Evolutionary conservation across 2,113 vertebrate species (phyloP).

Genomic region (Ursus arctos): DNA sequence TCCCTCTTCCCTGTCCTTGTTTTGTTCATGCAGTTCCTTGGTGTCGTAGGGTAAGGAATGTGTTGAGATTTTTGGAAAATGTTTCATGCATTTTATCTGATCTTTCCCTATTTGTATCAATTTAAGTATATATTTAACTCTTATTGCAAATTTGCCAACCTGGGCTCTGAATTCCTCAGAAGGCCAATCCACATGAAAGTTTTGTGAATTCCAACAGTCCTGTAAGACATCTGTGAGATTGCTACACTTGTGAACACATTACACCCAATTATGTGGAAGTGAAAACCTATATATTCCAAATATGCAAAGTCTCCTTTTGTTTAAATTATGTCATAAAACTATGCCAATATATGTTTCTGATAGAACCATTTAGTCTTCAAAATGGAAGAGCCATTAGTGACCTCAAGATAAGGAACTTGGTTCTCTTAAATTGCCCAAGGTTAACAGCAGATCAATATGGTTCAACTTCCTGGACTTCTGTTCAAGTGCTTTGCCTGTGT

Average conservation of each 20-base stretch:
- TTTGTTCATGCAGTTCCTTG: slow-evolving; percentile 58
- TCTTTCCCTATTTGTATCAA: background rate
- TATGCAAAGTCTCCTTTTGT: background rate
- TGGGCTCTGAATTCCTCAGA: background rate
- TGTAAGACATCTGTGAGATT: background rate
- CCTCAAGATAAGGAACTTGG: background rate
- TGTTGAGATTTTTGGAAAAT: background rate
- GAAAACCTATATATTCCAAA: background rate
- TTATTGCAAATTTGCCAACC: background rate
- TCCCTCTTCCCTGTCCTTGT: background rate
- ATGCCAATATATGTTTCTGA: background rate
- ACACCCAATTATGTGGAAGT: background rate
- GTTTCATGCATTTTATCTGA: background rate
- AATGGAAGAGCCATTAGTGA: background rate
- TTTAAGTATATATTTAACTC: background rate
- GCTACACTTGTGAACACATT: background rate
- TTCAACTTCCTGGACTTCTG: background rate
- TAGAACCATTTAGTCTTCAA: slow-evolving; percentile 1
- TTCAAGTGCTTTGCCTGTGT: background rate
- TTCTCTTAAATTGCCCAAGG: background rate
- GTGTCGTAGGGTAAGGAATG: background rate
- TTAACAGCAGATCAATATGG: background rate
- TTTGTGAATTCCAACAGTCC: slow-evolving; percentile 1
- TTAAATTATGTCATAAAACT: background rate
- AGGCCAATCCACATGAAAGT: background rate